phyloP scores from a whole-genome alignment of 2,113 vertebrate genomes.

The Oreochromis tanganicae region DNA sequence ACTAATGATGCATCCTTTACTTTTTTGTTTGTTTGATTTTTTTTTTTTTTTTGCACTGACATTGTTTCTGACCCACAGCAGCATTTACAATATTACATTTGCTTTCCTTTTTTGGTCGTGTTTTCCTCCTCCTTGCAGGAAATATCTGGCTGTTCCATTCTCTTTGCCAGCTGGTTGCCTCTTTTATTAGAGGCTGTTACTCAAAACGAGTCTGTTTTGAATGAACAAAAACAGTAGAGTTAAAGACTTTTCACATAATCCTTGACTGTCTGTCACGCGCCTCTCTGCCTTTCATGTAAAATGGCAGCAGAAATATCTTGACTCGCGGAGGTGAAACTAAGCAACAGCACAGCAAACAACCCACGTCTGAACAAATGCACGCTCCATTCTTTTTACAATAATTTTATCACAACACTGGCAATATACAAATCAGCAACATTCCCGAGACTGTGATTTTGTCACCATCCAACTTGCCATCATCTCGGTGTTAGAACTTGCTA shows the following conservation, averaged over 20 bases:
- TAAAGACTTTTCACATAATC: not conserved
- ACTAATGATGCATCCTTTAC: not conserved
- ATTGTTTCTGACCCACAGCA: not conserved
- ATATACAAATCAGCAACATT: not conserved
- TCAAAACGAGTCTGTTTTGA: not conserved
- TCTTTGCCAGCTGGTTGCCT: not conserved
- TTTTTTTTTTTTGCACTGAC: not conserved
- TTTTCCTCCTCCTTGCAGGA: rapidly evolving
- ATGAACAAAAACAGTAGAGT: not conserved
- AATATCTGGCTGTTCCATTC: not conserved
- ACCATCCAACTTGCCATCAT: not conserved
- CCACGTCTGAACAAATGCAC: not conserved
- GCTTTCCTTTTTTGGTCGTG: not conserved
- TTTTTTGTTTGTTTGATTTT: not conserved
- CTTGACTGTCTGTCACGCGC: not conserved
- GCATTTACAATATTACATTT: not conserved
- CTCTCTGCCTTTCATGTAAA: not conserved
- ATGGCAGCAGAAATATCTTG: not conserved
- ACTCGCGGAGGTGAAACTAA: not conserved
- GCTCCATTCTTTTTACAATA: not conserved
- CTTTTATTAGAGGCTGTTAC: not conserved
- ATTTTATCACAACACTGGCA: not conserved
- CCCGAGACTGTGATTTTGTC: not conserved
- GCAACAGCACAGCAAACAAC: not conserved
- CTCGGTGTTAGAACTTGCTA: not conserved